These are phyloP conservation scores for Oryzias javanicus DNA, from an alignment of 2,113 vertebrate genomes.

Conservation along the genomic window DNA sequence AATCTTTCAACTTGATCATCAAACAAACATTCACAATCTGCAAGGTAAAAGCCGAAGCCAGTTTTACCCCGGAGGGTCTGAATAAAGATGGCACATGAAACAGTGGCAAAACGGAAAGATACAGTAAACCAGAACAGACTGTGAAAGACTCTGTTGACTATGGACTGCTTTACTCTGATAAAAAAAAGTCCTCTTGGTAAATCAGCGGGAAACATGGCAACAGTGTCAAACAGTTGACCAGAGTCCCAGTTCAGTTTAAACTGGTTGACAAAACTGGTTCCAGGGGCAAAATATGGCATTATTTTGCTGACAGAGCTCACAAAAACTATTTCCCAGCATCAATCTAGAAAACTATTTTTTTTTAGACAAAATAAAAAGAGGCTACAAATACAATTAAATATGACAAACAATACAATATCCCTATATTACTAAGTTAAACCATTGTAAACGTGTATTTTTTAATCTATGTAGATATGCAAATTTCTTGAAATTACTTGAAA, in stretches of 20 bases:
- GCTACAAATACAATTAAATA: constrained; percentile 3
- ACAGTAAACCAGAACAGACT: constrained; percentile 57
- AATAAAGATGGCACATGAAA: constrained; percentile 40
- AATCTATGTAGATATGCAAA: no score
- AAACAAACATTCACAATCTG: constrained; percentile 19
- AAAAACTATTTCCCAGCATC: constrained; percentile 33
- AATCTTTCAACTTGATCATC: constrained; percentile 7
- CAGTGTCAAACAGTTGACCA: constrained; percentile 55
- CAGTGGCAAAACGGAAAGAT: constrained; percentile 19
- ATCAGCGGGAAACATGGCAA: constrained; percentile 61
- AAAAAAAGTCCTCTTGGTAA: constrained; percentile 57
- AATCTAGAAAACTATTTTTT: background rate
- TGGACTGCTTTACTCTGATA: constrained; percentile 52
- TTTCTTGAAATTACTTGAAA: no score
- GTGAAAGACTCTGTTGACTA: constrained; percentile 57
- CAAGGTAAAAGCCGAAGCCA: constrained; percentile 3
- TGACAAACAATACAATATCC: no score
- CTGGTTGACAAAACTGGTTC: constrained; percentile 51
- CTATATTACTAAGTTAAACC: no score
- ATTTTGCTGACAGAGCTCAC: constrained; percentile 30
- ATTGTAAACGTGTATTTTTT: no score
- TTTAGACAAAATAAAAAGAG: constrained; percentile 2
- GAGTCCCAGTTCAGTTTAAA: constrained; percentile 46
- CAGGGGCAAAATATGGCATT: constrained; percentile 43
- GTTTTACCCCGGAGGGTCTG: constrained; percentile 17